Evolutionary conservation across 1,140 invertebrate genomes (phyloP), one percentile per base, ranked within the genome.

Genomic region (Macrocentrus cingulum): DNA sequence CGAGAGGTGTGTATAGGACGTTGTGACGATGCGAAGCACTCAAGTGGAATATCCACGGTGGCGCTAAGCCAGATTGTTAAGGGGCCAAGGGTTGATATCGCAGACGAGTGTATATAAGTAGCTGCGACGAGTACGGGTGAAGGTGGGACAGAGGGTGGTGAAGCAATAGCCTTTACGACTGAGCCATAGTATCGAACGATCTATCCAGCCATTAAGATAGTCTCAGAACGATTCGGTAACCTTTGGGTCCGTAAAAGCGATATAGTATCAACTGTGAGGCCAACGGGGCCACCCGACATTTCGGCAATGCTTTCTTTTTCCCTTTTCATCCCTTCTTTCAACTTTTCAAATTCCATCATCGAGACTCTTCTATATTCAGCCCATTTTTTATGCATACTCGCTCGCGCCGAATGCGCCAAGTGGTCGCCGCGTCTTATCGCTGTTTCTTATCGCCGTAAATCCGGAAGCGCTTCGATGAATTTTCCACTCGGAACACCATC

Each of bases 161-260:
- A 66, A 73, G 77, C 77, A 79, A 79, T 80, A 79, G 76, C 76
- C 72, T 80, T 80, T 78, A 80, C 76, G 78, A 79, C 76, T 79
- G 68, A 74, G 74, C 74, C 74, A 78, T 80, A 80, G 75, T 76
- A 80, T 79, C 75, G 71, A 80, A 80, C 78, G 76, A 80, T 79
- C 78, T 77, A 79, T 80, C 71, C 76, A 67, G 61, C 78, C 73
- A 77, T 80, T 80, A 79, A 80, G 78, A 80, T 80, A 80, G 78
- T 80, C 78, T 79, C 66, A 69, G 66, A 79, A 80, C 76, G 78
- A 79, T 80, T 80, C 77, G 72, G 75, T 79, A 79, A 80, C 78
- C 78, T 80, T 75, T 80, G 74, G 75, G 71, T 77, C 72, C 71
- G 70, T 74, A 66, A 79, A 79, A 79, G 70, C 76, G 75, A 80